Conservation (phyloP, 2,888 invertebrate genomes). For the Scaptodrosophila latifasciaeformis region DNA sequence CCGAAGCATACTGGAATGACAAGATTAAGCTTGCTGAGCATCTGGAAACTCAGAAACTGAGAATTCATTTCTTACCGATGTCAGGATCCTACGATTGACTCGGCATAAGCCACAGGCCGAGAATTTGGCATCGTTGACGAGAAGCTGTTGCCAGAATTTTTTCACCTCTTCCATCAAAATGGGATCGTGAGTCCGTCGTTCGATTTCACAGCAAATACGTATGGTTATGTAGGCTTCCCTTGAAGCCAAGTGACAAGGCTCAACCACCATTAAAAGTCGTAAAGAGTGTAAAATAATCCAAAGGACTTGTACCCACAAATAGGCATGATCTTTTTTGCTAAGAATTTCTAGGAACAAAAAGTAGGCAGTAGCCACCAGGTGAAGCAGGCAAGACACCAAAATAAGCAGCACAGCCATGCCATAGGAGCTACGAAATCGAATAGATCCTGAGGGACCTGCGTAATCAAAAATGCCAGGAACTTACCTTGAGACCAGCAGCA, state of each 20-base stretch:
- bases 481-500: slow-evolving; percentile 69
- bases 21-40: too few species aligned
- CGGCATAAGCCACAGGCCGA: slow-evolving; percentile 77
- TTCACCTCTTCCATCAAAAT: slow-evolving; percentile 72
- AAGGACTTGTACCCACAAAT: slow-evolving; percentile 75
- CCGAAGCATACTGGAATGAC: slow-evolving; percentile 75
- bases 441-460: too few species aligned
- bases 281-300: slow-evolving; percentile 77
- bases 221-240: slow-evolving; percentile 75
- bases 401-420: slow-evolving; percentile 76
- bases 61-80: too few species aligned
- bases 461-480: not conserved
- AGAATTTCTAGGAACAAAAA: slow-evolving; percentile 76
- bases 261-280: slow-evolving; percentile 77
- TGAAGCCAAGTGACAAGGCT: slow-evolving; percentile 76
- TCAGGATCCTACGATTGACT: slow-evolving; percentile 76
- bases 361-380: slow-evolving; percentile 78
- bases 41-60: too few species aligned
- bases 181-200: slow-evolving; percentile 65
- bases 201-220: slow-evolving; percentile 75
- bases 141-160: slow-evolving; percentile 74
- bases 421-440: slow-evolving; percentile 66
- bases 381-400: slow-evolving; percentile 77
- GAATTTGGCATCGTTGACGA: slow-evolving; percentile 73
- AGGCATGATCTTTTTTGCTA: slow-evolving; percentile 73